Evolutionary conservation across 2,113 vertebrate genomes (phyloP).

Genomic region (Piprites chloris): DNA sequence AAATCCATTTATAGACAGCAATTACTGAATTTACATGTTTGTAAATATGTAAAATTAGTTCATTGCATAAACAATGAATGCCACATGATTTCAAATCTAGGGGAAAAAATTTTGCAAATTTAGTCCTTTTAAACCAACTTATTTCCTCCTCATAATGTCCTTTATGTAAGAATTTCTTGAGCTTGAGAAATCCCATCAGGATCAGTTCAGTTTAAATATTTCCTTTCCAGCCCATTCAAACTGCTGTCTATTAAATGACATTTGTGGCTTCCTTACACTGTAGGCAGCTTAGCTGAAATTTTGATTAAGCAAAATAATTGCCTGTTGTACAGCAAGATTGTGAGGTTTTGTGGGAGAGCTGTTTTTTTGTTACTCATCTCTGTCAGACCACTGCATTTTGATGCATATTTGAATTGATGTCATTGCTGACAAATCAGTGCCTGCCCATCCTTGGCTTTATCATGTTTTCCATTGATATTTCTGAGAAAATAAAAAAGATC

Average conservation of each 20-base stretch:
- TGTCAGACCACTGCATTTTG: slow-evolving; percentile 9
- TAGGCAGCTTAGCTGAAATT: slow-evolving; percentile 33
- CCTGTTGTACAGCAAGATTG: slow-evolving; percentile 23
- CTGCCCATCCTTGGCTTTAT: slow-evolving; percentile 25
- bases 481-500: slow-evolving; percentile 42
- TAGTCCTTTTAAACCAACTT: neutral
- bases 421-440: neutral
- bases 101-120: neutral
- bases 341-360: slow-evolving; percentile 20
- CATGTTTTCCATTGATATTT: slow-evolving; percentile 45
- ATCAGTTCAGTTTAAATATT: slow-evolving; percentile 23
- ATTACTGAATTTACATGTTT: neutral
- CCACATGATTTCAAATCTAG: neutral
- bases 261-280: slow-evolving; percentile 6
- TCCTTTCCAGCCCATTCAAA: neutral
- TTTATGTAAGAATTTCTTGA: slow-evolving; percentile 11
- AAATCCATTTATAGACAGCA: neutral
- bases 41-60: neutral
- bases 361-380: neutral
- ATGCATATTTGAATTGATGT: neutral
- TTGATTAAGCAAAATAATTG: slow-evolving; percentile 19
- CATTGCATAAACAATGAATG: neutral
- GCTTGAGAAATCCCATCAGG: neutral
- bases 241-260: neutral
- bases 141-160: neutral